Conservation (phyloP, 2,113 vertebrate species). For the Melanocharis versteri region DNA sequence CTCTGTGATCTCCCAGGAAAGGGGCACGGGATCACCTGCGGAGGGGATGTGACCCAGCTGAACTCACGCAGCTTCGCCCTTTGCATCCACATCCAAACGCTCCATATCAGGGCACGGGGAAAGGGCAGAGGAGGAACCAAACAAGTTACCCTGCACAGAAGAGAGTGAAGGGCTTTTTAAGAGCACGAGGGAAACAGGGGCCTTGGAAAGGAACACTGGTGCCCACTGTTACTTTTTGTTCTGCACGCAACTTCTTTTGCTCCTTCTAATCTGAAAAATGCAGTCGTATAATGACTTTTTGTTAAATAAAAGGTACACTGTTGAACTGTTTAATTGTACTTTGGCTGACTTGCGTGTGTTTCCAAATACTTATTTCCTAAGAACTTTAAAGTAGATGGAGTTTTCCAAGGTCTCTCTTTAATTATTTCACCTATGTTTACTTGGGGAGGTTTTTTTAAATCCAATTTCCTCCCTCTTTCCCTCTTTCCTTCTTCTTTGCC, state of each 20-base stretch:
- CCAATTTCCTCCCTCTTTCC: not conserved
- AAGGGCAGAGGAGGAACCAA: not conserved
- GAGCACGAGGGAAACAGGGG: not conserved
- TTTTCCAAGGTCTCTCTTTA: not conserved
- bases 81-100: not conserved
- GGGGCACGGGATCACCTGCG: not conserved
- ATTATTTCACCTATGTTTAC: constrained; percentile 1
- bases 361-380: constrained; percentile 32
- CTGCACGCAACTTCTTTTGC: not conserved
- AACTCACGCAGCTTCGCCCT: not conserved
- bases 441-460: not conserved
- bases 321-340: constrained; percentile 13
- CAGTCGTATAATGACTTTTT: not conserved
- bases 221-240: not conserved
- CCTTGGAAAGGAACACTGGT: not conserved
- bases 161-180: not conserved
- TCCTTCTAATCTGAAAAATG: not conserved
- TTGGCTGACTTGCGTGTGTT: not conserved
- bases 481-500: not conserved
- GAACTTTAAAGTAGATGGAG: not conserved
- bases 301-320: not conserved
- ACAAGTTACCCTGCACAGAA: not conserved
- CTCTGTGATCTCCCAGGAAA: not conserved
- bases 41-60: not conserved
- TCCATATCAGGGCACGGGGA: not conserved